Evolutionary conservation across 2,113 vertebrate species (phyloP).

Genomic region (Chloropsis hardwickii): DNA sequence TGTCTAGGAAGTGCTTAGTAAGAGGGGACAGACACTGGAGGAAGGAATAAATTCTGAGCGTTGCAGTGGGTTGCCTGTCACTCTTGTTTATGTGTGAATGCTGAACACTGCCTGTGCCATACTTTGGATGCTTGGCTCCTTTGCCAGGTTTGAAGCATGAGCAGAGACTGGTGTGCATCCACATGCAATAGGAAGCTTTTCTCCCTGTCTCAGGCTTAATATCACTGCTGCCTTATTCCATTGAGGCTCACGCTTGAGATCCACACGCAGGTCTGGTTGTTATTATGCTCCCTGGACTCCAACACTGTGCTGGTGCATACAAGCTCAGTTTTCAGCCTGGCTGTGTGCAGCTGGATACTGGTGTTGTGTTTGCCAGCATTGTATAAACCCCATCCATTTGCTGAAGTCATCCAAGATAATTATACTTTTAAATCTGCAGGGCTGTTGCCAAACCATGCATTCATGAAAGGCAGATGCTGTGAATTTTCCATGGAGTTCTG

Average conservation of each 20-base stretch:
- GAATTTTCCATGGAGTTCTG: slow-evolving; percentile 14
- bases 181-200: not conserved
- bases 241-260: not conserved
- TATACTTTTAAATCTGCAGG: not conserved
- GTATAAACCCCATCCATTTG: not conserved
- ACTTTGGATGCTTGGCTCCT: not conserved
- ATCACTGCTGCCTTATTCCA: not conserved
- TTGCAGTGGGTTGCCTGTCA: not conserved
- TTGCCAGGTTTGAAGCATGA: not conserved
- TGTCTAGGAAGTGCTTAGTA: not conserved
- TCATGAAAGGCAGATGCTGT: not conserved
- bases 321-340: not conserved
- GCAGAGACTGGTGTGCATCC: not conserved
- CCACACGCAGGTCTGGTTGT: not conserved
- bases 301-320: not conserved
- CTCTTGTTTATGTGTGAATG: not conserved
- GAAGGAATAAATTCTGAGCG: not conserved
- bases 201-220: not conserved
- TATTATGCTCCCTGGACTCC: not conserved
- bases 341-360: not conserved
- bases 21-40: not conserved
- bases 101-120: not conserved
- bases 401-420: slow-evolving; percentile 36
- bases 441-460: not conserved
- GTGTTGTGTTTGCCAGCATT: not conserved